Percentiles rank a stretch among this genome's conserved stretches.
Evolutionary conservation across 2,113 vertebrate species (phyloP).

Genomic region (Corythornis cristatus): DNA sequence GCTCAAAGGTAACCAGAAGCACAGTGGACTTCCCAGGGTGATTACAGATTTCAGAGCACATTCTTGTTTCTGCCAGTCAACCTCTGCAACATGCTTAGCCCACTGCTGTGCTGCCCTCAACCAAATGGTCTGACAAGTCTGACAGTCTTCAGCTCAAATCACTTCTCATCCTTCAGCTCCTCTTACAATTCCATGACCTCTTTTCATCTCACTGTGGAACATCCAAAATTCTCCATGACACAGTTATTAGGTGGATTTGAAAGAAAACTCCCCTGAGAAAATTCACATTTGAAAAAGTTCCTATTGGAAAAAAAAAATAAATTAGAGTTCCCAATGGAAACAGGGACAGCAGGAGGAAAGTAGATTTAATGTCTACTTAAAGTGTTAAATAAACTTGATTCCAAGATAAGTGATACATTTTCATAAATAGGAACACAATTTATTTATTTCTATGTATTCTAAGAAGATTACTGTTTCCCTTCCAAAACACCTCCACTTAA

Average conservation of each 20-base stretch:
- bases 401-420: not conserved
- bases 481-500: not conserved
- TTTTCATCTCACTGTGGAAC: not conserved
- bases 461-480: not conserved
- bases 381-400: not conserved
- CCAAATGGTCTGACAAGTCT: not conserved
- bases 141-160: not conserved
- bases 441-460: not conserved
- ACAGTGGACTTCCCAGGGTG: not conserved
- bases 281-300: not conserved
- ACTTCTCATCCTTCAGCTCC: not conserved
- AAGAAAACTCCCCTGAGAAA: conserved; percentile 15
- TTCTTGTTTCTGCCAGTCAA: not conserved
- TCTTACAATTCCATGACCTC: not conserved
- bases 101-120: not conserved
- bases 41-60: not conserved
- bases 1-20: not conserved
- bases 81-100: rapidly evolving
- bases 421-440: not conserved
- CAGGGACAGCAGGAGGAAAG: not conserved
- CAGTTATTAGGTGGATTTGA: not conserved
- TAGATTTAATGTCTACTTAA: not conserved
- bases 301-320: not conserved
- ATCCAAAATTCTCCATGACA: not conserved
- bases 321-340: not conserved